Evolutionary conservation across 2,888 invertebrate species (phyloP), one percentile per base, ranked within the genome.

Genomic region (Meteorus colon): DNA sequence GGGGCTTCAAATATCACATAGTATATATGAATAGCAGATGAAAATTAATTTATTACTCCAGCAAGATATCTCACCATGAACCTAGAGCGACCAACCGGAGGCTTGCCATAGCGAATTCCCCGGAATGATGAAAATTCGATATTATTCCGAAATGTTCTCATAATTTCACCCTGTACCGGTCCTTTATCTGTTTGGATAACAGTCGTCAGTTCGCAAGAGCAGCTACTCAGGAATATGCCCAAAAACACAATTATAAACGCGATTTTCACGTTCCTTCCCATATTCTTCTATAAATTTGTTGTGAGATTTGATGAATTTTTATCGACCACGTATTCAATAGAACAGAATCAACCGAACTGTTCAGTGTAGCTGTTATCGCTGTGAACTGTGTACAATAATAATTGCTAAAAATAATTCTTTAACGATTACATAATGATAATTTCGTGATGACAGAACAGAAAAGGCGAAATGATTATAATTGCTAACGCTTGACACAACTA

Each of bases 31-130:
- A 55, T 31, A 24, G 34, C 1, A 34, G n/a, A 51, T 5, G 12
- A 48, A 6, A 68, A 31, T 27, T 1, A n/a, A 48, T 14, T 27
- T 68, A 29, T 27, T 14, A 48, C 29, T 27, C 12, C 14, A 19
- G 34, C 10, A 16, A n/a, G 2, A 31, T 14, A 41, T 31, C 10
- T 67, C 80, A 85, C 86, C 82, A 82, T 82, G 63, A 86, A 86
- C 75, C 86, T 79, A n/a, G 82, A 74, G 16, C 79, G 29, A 10
- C 80, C 82, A 8, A 82, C 0, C 16, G 85, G 84, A 16, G 85
- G 79, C 62, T 82, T 76, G 0, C 80, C 86, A 63, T 82, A 86
- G 12, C 83, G 84, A 34, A 86, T 86, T 5, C 84, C 85, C 69
- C 73, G 82, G 37, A 85, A 86, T 2, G 83, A 63, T 10, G 24